phyloP scores from a whole-genome alignment of 2,797 vertebrate genomes.

The Mastacembelus armatus region DNA sequence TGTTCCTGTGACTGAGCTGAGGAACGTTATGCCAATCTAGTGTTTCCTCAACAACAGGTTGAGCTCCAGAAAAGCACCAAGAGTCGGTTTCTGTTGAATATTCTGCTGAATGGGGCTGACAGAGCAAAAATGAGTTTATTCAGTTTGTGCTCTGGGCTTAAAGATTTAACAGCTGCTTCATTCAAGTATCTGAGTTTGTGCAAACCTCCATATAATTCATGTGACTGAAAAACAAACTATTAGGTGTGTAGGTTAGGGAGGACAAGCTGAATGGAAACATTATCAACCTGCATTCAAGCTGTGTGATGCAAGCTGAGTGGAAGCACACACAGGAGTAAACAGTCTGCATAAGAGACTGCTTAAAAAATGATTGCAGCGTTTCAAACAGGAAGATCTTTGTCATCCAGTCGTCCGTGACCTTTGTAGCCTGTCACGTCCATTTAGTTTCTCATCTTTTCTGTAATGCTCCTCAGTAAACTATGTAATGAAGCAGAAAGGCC shows the following conservation, averaged over 20 bases:
- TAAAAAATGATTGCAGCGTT: background rate
- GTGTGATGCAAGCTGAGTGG: background rate
- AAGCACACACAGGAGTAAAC: constrained; percentile 5
- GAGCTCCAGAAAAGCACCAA: background rate
- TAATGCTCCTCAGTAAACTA: background rate
- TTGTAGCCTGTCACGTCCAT: constrained; percentile 3
- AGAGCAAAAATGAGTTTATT: constrained; percentile 29
- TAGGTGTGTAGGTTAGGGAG: background rate
- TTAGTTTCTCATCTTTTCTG: background rate
- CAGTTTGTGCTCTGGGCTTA: constrained; percentile 25
- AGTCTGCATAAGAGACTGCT: background rate
- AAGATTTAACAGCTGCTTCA: constrained; percentile 45
- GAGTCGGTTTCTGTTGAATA: constrained; percentile 7
- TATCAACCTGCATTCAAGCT: constrained; percentile 18
- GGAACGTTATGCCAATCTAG: background rate
- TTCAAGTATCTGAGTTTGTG: constrained; percentile 29
- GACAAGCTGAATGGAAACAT: constrained; percentile 1
- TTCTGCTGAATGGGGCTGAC: constrained; percentile 26
- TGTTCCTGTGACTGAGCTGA: background rate
- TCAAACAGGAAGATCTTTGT: background rate
- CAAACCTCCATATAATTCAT: constrained; percentile 29
- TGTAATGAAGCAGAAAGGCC: constrained; percentile 57
- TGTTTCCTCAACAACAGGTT: constrained; percentile 5
- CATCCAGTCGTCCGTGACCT: background rate
- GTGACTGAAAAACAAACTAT: constrained; percentile 15